Evolutionary conservation across 2,797 vertebrate species (phyloP).

Genomic region (Dicrostonyx torquatus): DNA sequence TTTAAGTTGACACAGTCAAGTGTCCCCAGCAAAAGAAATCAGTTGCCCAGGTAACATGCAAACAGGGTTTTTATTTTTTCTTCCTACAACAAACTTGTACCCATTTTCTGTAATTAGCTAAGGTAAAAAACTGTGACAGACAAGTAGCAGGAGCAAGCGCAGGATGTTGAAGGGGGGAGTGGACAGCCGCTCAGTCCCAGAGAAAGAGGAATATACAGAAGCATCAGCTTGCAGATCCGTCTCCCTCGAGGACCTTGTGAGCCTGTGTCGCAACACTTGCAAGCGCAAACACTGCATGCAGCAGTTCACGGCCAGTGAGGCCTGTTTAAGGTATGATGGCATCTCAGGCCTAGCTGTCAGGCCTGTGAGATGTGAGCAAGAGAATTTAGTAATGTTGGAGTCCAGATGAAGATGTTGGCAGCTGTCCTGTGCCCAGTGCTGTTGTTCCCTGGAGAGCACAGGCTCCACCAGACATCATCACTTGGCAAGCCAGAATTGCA

Average conservation of each 20-base stretch:
- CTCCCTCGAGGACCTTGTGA: not conserved
- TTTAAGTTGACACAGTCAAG: not conserved
- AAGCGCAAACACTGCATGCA: not conserved
- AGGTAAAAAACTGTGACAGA: not conserved
- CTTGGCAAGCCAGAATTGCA: slow-evolving; percentile 47
- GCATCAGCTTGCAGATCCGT: not conserved
- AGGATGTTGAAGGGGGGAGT: rapidly evolving
- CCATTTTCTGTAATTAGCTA: not conserved
- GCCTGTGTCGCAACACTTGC: not conserved
- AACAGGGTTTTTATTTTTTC: not conserved
- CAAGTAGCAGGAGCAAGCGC: not conserved
- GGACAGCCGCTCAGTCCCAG: not conserved
- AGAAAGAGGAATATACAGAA: not conserved
- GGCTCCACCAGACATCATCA: slow-evolving; percentile 23
- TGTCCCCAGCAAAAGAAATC: not conserved
- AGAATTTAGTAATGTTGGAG: not conserved
- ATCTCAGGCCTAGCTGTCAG: not conserved
- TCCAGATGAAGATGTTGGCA: not conserved
- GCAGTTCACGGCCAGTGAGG: not conserved
- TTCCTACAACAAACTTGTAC: not conserved
- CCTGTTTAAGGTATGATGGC: not conserved
- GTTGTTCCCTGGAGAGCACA: slow-evolving; percentile 16
- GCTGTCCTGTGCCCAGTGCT: not conserved
- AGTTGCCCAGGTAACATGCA: not conserved
- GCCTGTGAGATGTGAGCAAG: not conserved